Evolutionary conservation across 2,888 invertebrate genomes (phyloP).

Genomic region (Limnephilus rhombicus): DNA sequence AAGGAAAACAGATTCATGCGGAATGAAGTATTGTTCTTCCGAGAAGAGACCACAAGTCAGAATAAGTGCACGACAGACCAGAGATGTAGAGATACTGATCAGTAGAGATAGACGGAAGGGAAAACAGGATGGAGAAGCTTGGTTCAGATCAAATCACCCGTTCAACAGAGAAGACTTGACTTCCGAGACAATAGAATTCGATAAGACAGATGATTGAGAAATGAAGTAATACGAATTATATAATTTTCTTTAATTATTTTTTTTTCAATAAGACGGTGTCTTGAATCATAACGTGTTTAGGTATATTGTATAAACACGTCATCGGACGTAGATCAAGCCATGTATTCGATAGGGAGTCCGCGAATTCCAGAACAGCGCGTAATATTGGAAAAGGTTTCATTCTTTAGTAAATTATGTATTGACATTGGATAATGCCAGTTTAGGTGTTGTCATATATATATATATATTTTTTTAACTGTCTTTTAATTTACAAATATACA

Average conservation of each 20-base stretch:
- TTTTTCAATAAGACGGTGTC: not conserved
- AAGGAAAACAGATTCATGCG: not conserved
- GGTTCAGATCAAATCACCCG: slow-evolving; percentile 31
- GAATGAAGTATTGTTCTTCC: slow-evolving; percentile 26
- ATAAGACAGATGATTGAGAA: slow-evolving; percentile 36
- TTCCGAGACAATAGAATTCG: slow-evolving; percentile 44
- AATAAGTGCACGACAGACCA: slow-evolving; percentile 13
- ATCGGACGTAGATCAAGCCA: not conserved
- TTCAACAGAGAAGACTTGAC: slow-evolving; percentile 24
- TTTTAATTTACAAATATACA: no score
- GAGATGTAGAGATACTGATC: not conserved
- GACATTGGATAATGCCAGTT: no score
- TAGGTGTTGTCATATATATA: no score
- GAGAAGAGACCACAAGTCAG: slow-evolving; percentile 15
- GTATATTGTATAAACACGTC: not conserved
- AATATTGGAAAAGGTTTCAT: no score
- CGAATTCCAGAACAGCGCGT: not conserved
- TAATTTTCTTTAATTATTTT: not conserved
- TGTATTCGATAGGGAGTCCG: not conserved
- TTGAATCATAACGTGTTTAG: not conserved
- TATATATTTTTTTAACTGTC: no score
- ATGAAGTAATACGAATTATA: not conserved
- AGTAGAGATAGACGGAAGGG: not conserved
- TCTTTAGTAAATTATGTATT: no score
- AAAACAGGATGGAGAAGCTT: slow-evolving; percentile 29